Evolutionary conservation across 2,113 vertebrate genomes (phyloP).

Genomic region (Lepidothrix coronata): DNA sequence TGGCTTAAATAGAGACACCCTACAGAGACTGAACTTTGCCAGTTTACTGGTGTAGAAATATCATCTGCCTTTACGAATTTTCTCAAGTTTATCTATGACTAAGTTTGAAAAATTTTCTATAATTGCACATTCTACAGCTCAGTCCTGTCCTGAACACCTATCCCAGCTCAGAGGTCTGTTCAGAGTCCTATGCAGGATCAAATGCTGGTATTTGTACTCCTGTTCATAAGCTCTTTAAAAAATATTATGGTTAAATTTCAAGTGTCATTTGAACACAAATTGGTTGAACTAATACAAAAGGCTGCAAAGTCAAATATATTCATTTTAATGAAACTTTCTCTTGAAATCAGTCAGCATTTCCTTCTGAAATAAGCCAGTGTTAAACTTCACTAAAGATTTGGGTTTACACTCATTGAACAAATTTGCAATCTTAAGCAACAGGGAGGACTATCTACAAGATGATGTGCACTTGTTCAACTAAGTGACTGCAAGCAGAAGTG

Average conservation of each 20-base stretch:
- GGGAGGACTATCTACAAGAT: background rate
- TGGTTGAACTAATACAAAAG: background rate
- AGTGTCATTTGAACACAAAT: background rate
- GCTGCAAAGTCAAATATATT: background rate
- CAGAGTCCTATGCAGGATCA: background rate
- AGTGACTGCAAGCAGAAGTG: background rate
- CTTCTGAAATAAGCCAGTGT: background rate
- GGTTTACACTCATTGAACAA: background rate
- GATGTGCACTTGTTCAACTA: background rate
- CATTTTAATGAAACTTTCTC: background rate
- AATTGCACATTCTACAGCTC: background rate
- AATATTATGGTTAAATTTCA: background rate
- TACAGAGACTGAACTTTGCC: background rate
- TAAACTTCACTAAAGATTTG: background rate
- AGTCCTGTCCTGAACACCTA: background rate
- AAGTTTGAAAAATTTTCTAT: background rate
- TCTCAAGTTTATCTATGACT: background rate
- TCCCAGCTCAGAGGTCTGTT: background rate
- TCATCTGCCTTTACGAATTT: background rate
- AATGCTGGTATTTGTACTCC: background rate
- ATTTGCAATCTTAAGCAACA: background rate
- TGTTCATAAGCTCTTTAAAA: background rate
- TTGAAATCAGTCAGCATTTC: background rate
- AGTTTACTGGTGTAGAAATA: background rate
- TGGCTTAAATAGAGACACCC: background rate